Conservation (phyloP, 92 coral and sea anemone genomes). For the Siderastrea radians region DNA sequence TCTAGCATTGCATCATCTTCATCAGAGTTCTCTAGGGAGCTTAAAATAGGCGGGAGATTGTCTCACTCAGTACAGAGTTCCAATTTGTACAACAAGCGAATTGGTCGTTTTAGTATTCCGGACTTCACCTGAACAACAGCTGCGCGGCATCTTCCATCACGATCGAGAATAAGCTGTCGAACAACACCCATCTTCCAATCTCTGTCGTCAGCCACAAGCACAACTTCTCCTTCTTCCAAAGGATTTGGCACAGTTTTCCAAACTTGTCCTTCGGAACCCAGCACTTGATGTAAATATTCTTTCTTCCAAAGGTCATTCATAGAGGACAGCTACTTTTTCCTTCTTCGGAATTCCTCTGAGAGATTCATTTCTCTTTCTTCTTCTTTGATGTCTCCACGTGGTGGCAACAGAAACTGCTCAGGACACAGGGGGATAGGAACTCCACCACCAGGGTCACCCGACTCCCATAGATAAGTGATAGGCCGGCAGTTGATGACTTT, state of each 20-base stretch:
- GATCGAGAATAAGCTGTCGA: slow-evolving; percentile 4
- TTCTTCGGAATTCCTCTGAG: slow-evolving; percentile 1
- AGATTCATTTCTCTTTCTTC: slow-evolving; percentile 15
- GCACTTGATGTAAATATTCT: slow-evolving; percentile 19
- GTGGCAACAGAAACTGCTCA: slow-evolving; percentile 24
- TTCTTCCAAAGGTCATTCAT: neutral
- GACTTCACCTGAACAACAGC: neutral
- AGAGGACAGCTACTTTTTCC: neutral
- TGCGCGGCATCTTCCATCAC: slow-evolving; percentile 23
- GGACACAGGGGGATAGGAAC: slow-evolving; percentile 23
- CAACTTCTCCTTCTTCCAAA: slow-evolving; percentile 11
- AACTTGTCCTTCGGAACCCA: slow-evolving; percentile 25
- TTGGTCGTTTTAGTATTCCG: neutral
- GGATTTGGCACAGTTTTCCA: slow-evolving; percentile 5
- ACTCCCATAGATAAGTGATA: slow-evolving; percentile 26
- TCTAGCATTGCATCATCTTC: neutral
- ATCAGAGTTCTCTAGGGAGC: slow-evolving; percentile 1
- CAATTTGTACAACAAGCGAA: slow-evolving; percentile 9
- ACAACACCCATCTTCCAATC: slow-evolving; percentile 32
- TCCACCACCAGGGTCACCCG: slow-evolving; percentile 3
- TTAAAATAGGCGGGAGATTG: slow-evolving; percentile 14
- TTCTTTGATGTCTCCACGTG: slow-evolving; percentile 4
- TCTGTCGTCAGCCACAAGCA: slow-evolving; percentile 24
- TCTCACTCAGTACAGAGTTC: slow-evolving; percentile 7
- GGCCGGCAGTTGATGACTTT: slow-evolving; percentile 28